These are phyloP conservation scores for Melinaea marsaeus DNA, from an alignment of 2,888 invertebrate genomes.

Conservation along the genomic window DNA sequence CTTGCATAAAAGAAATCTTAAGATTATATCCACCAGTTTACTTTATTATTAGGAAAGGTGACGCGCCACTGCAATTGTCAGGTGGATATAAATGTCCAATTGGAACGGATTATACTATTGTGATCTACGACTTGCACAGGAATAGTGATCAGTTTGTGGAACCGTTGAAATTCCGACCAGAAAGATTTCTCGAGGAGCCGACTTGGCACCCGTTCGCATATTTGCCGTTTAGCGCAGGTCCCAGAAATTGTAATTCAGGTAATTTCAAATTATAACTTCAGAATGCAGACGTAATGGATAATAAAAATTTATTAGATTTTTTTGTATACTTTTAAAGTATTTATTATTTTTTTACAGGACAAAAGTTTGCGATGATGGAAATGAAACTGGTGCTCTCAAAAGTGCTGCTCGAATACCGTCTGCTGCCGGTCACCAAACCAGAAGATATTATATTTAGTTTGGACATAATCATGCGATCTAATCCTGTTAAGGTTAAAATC, in stretches of 20 bases:
- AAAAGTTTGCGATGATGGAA: conserved; percentile 80
- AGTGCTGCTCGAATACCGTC: conserved; percentile 65
- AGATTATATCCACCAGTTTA: conserved; percentile 80
- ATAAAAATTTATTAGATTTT: not conserved
- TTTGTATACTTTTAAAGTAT: not conserved
- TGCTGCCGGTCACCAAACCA: conserved; percentile 69
- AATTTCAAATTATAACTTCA: conserved; percentile 18
- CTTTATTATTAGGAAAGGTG: conserved; percentile 78
- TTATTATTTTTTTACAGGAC: conserved; percentile 64
- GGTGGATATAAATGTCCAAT: conserved; percentile 57
- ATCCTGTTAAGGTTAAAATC: conserved; percentile 60
- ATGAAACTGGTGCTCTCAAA: conserved; percentile 75
- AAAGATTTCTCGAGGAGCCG: conserved; percentile 80
- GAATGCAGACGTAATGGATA: no score
- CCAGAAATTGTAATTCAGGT: conserved; percentile 84
- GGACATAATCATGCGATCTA: conserved; percentile 61
- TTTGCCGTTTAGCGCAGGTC: conserved; percentile 83
- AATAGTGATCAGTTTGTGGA: conserved; percentile 80
- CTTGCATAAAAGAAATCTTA: conserved; percentile 76
- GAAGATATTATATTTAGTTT: conserved; percentile 53
- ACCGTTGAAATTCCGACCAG: conserved; percentile 82
- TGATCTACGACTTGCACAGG: conserved; percentile 81
- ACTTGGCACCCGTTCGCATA: conserved; percentile 79
- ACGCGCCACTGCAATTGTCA: conserved; percentile 74
- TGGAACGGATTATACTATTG: conserved; percentile 71